A percentile compares a stretch with the other conserved stretches of the same genome.
Evolutionary conservation across 2,113 vertebrate species (phyloP).

Genomic region (Gambusia holbrooki): DNA sequence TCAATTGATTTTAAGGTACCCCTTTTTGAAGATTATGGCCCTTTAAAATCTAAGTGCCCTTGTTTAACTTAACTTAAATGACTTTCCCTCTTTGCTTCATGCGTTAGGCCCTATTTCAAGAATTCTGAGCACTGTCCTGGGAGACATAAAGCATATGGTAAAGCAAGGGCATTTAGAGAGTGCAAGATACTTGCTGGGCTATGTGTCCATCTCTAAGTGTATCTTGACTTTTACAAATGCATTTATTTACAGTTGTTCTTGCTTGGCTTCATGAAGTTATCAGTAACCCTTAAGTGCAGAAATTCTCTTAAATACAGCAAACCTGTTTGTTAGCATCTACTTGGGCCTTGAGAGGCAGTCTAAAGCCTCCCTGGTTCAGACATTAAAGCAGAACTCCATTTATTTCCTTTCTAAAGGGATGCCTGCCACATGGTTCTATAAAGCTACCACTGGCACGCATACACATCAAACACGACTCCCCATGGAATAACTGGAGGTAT

Average conservation of each 20-base stretch:
- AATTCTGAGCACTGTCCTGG: constrained; percentile 79
- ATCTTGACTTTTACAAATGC: constrained; percentile 57
- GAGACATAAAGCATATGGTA: constrained; percentile 77
- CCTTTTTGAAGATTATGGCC: constrained; percentile 76
- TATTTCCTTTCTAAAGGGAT: constrained; percentile 61
- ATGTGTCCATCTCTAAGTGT: constrained; percentile 54
- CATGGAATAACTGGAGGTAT: constrained; percentile 53
- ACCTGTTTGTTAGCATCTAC: constrained; percentile 73
- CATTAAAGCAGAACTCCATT: constrained; percentile 68
- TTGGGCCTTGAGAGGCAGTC: constrained; percentile 73
- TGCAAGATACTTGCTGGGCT: constrained; percentile 39
- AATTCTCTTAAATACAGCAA: constrained; percentile 77
- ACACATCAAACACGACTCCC: constrained; percentile 59
- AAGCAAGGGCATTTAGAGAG: constrained; percentile 65
- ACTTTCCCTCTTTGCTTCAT: constrained; percentile 73
- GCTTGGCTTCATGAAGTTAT: constrained; percentile 59
- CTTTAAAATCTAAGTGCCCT: constrained; percentile 80
- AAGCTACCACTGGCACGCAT: constrained; percentile 69
- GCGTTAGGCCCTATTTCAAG: constrained; percentile 77
- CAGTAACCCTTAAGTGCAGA: constrained; percentile 72
- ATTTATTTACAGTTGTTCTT: constrained; percentile 67
- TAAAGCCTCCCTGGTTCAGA: constrained; percentile 68
- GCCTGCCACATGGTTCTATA: constrained; percentile 53
- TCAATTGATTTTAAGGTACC: constrained; percentile 77
- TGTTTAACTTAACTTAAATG: constrained; percentile 81